These are phyloP conservation scores for Brachionus asplanchnoidis DNA, from an alignment of 1,140 invertebrate species.

Conservation along the genomic window DNA sequence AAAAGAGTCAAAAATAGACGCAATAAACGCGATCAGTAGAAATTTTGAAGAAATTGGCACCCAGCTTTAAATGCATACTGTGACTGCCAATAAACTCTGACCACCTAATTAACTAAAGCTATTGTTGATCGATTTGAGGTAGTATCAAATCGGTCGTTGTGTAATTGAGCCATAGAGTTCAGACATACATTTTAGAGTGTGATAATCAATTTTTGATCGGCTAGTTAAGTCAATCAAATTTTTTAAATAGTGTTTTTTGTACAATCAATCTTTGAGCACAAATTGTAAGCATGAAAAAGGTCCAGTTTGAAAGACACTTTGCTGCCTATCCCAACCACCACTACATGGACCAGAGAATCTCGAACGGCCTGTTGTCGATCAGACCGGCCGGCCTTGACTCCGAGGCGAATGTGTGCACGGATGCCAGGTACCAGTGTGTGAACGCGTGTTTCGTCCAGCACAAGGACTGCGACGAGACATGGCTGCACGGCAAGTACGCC, in stretches of 20 bases:
- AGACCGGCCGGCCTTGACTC: not conserved
- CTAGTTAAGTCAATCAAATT: not conserved
- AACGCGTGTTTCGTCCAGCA: too few relatives aligned
- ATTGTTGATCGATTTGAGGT: constrained; percentile 15
- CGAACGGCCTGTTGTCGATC: not conserved
- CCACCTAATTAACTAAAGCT: not conserved
- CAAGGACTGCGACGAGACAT: not conserved
- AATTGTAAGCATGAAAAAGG: not conserved
- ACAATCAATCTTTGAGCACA: not conserved
- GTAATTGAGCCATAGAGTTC: not conserved
- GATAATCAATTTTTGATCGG: not conserved
- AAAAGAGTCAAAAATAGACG: too few relatives aligned
- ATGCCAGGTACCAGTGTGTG: not conserved
- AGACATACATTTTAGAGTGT: not conserved
- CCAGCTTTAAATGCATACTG: too few relatives aligned
- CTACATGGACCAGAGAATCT: not conserved
- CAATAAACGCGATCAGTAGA: too few relatives aligned
- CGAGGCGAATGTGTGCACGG: not conserved
- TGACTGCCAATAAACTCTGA: too few relatives aligned
- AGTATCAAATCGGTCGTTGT: constrained; percentile 19
- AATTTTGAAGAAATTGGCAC: too few relatives aligned
- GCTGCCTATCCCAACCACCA: too few relatives aligned
- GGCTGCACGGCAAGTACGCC: not conserved
- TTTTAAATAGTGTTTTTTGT: too few relatives aligned
- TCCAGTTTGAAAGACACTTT: not conserved